Base-by-base conservation (phyloP, 2,888 invertebrate species). In the Zeuzera pyrina region DNA sequence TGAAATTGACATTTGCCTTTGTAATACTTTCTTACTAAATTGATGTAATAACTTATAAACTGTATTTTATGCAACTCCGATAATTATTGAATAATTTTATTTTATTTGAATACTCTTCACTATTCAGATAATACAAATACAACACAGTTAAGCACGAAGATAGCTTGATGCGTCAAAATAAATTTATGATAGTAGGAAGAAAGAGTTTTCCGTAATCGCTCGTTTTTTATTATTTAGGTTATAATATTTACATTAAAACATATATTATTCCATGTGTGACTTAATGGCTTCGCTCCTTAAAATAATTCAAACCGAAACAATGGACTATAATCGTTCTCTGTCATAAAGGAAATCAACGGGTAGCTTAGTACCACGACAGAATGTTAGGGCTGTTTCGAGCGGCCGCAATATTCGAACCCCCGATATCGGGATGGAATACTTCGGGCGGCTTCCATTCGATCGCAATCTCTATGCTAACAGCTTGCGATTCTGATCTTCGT, bases 391-490 rank as follows among this genome's bases (percentile, higher is more conserved):
- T 69, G 70, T 73, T 73, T 67, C 54, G 68, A 64, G 59, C 47
- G 62, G 64, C 70, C 73, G 70, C 78, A 78, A 79, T 81, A 78
- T 77, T 70, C 64, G 56, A 58, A 49, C 57, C 68, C 76, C 76
- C 73, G 68, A 74, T 73, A 69, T 67, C 50, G 63, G 72, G 77
- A 78, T 77, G 74, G 76, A 78, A 73, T 78, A 73, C 77, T 73
- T 66, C 57, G 68, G 68, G 64, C 64, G 71, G 74, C 72, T 71
- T 73, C 71, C 77, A 74, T 74, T 79, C 77, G 79, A 79, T 83
- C 69, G 73, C 81, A 79, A 83, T 83, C 79, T 83, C 81, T 83
- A 83, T 83, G 81, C 83, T 81, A 83, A 81, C 77, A 78, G 81
- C 77, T 71, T 73, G 73, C 78, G 83, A 83, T 83, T 83, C 77